These are phyloP conservation scores for Petrocephalus zakoni DNA, from an alignment of 2,113 vertebrate genomes.

Conservation along the genomic window DNA sequence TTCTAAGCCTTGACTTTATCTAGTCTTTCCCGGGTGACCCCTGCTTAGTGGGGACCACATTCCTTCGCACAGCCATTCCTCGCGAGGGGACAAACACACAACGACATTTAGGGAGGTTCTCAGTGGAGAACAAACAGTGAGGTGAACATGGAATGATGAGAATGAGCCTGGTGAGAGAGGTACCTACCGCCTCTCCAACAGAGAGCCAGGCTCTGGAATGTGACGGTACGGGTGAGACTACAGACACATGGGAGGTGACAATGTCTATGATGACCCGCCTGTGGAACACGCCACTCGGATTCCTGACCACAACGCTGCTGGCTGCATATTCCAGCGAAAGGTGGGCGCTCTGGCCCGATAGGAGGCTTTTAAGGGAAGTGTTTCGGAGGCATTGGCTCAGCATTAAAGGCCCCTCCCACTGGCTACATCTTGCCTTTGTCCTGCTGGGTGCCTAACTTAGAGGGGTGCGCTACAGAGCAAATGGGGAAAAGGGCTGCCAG, in stretches of 20 bases:
- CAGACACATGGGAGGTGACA: background rate
- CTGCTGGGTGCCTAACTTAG: background rate
- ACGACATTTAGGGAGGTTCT: background rate
- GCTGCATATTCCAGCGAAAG: background rate
- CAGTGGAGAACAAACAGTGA: background rate
- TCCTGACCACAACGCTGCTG: background rate
- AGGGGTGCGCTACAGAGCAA: background rate
- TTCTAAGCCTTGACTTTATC: background rate
- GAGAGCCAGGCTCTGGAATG: background rate
- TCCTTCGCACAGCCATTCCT: background rate
- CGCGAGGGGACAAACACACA: constrained; percentile 7
- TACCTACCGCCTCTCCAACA: background rate
- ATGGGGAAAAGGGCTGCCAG: background rate
- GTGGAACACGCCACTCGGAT: background rate
- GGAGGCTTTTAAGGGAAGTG: background rate
- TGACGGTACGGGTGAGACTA: background rate
- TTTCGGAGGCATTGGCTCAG: background rate
- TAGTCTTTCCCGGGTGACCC: background rate
- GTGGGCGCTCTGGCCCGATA: background rate
- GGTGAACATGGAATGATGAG: background rate
- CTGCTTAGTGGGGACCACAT: background rate
- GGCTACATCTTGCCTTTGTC: background rate
- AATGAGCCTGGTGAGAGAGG: background rate
- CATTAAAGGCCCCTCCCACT: background rate
- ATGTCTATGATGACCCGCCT: background rate